These are phyloP conservation scores for Pelodiscus sinensis DNA, from an alignment of 2,113 vertebrate genomes.

Conservation along the genomic window DNA sequence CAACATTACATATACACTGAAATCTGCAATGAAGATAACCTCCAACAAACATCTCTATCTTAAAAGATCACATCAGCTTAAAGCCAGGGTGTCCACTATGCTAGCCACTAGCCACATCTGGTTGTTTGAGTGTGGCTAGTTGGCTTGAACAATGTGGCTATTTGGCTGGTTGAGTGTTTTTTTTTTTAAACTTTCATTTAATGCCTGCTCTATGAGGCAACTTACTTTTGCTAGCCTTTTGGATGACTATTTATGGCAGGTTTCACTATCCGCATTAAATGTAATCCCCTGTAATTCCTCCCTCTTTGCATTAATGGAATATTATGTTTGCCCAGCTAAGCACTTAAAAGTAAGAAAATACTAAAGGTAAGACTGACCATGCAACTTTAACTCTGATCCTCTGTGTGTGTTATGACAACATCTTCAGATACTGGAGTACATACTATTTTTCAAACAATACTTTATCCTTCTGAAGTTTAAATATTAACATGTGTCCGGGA, in stretches of 20 bases:
- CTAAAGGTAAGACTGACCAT: rapidly evolving
- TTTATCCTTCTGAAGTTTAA: too few relatives aligned
- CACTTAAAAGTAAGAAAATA: not conserved
- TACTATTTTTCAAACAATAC: not conserved
- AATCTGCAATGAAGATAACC: not conserved
- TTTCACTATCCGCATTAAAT: not conserved
- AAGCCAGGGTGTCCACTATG: too few relatives aligned
- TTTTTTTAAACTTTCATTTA: not conserved
- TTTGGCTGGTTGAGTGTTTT: not conserved
- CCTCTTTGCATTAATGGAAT: not conserved
- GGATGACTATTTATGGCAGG: not conserved
- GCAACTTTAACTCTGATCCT: not conserved
- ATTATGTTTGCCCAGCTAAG: not conserved
- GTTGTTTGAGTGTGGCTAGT: too few relatives aligned
- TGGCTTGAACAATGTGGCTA: too few relatives aligned
- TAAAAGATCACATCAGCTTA: not conserved
- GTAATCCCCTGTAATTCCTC: not conserved
- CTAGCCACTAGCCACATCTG: too few relatives aligned
- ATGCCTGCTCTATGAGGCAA: not conserved
- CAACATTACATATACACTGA: rapidly evolving
- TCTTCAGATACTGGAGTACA: not conserved
- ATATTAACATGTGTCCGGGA: rapidly evolving
- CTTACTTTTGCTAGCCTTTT: not conserved
- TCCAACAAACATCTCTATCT: not conserved
- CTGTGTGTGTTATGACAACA: not conserved